Conservation (phyloP, 2,113 vertebrate species). For the Ancistrus triradiatus region DNA sequence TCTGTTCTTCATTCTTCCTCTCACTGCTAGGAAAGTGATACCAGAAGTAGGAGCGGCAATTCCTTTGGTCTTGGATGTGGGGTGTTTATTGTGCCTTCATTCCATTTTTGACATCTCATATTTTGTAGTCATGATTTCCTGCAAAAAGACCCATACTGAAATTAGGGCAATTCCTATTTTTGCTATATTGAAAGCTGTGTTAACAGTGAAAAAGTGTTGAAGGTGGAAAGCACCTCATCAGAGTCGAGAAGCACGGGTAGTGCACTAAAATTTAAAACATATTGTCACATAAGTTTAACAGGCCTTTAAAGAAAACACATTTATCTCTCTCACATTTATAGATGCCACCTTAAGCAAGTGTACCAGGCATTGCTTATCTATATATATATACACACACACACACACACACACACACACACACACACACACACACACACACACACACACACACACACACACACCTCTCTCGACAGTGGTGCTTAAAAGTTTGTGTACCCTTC, state of each 20-base stretch:
- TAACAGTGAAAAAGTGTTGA: background rate
- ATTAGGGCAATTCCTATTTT: background rate
- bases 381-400: no score
- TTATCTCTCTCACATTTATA: no score
- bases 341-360: no score
- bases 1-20: background rate
- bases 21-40: background rate
- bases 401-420: no score
- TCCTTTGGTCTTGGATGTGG: background rate
- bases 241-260: constrained; percentile 76
- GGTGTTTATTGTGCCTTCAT: constrained; percentile 47
- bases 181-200: background rate
- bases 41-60: background rate
- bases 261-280: constrained; percentile 56
- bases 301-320: background rate
- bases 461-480: no score
- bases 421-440: no score
- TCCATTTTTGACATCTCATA: constrained; percentile 87
- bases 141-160: constrained; percentile 8
- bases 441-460: no score
- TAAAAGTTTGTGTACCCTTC: no score
- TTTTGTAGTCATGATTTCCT: constrained; percentile 89
- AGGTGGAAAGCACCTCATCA: constrained; percentile 67
- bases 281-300: constrained; percentile 8
- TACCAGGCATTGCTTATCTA: no score